Evolutionary conservation across 2,888 invertebrate species (phyloP).

Genomic region (Endomychus coccineus): DNA sequence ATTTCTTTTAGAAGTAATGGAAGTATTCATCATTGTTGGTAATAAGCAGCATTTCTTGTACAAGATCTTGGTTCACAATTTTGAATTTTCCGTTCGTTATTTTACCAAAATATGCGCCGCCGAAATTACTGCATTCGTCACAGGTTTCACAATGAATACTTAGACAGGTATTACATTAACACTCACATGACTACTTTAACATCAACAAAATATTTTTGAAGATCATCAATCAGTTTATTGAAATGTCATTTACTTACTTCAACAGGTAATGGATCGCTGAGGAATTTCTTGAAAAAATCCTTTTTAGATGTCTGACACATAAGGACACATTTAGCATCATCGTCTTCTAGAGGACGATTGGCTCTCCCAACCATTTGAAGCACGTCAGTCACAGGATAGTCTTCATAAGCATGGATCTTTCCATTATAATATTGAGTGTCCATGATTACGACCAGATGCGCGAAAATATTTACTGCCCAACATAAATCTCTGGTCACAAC

Average conservation of each 20-base stretch:
- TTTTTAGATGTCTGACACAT: conserved; percentile 97
- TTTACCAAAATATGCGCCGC: too few species aligned
- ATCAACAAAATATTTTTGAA: too few species aligned
- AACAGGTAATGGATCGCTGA: conserved; percentile 93
- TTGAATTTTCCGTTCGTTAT: too few species aligned
- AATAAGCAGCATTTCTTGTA: too few species aligned
- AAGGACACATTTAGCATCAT: conserved; percentile 89
- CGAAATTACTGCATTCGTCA: too few species aligned
- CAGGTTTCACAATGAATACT: too few species aligned
- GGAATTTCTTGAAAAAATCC: conserved; percentile 96
- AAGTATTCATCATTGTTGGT: too few species aligned
- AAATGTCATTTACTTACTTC: conserved; percentile 53
- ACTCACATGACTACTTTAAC: too few species aligned
- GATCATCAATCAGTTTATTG: not conserved
- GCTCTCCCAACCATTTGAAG: conserved; percentile 97
- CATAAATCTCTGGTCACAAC: conserved; percentile 88
- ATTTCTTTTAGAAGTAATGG: too few species aligned
- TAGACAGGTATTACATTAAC: not conserved
- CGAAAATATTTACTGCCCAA: conserved; percentile 84
- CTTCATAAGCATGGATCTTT: conserved; percentile 81
- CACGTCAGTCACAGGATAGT: conserved; percentile 95
- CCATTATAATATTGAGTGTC: conserved; percentile 92
- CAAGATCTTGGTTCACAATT: too few species aligned
- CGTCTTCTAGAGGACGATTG: conserved; percentile 85
- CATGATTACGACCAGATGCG: conserved; percentile 94